These are phyloP conservation scores for Gymnocephalus cernua DNA, from an alignment of 2,113 vertebrate species.

Conservation along the genomic window DNA sequence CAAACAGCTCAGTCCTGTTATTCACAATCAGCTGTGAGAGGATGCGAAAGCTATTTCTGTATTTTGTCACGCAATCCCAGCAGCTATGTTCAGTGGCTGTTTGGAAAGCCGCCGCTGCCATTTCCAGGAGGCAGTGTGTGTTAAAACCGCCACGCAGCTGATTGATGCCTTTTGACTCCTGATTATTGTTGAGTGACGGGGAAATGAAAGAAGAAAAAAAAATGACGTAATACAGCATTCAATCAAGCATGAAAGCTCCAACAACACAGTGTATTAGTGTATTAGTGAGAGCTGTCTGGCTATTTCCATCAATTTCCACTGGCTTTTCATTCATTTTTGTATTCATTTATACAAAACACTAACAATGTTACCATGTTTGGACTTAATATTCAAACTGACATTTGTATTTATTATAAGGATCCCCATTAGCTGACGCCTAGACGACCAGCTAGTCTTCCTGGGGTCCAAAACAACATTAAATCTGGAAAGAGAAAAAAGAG, in stretches of 20 bases:
- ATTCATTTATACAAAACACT: conserved; percentile 13
- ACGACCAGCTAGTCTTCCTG: too few species aligned
- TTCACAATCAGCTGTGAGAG: conserved; percentile 58
- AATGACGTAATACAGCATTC: background rate
- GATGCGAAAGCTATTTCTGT: conserved; percentile 59
- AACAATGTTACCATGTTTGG: background rate
- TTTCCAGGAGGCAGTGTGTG: conserved; percentile 27
- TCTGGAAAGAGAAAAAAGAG: background rate
- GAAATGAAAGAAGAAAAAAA: conserved; percentile 17
- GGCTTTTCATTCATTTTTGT: conserved; percentile 1
- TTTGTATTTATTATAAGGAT: too few species aligned
- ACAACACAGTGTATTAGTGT: background rate
- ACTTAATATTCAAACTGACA: background rate
- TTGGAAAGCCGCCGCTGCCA: conserved; percentile 7
- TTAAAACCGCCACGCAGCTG: conserved; percentile 15
- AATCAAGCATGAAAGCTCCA: conserved; percentile 33
- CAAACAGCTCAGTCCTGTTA: conserved; percentile 36
- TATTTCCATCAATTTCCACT: conserved; percentile 5
- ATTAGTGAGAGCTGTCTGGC: background rate
- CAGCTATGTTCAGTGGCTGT: conserved; percentile 40
- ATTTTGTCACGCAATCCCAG: conserved; percentile 64
- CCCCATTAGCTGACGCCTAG: too few species aligned
- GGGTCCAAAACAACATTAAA: too few species aligned
- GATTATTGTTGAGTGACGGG: conserved; percentile 44
- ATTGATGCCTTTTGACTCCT: conserved; percentile 51